Evolutionary conservation across 2,797 vertebrate genomes (phyloP).

Genomic region (Sus cebifrons): DNA sequence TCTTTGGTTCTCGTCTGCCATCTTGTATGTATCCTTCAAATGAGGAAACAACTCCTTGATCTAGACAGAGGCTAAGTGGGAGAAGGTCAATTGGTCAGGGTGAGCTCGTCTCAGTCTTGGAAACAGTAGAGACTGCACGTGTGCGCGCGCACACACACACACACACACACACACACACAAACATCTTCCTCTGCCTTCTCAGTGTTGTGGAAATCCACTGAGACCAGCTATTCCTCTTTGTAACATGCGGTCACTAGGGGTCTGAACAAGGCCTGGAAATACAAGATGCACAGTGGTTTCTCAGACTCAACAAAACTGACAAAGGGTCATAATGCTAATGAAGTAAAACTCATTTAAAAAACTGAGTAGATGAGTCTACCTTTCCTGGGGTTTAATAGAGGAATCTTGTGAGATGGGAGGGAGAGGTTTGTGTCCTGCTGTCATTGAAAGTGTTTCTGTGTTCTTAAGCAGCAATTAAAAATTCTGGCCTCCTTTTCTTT

Average conservation of each 20-base stretch:
- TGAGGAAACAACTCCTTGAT: neutral
- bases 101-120: neutral
- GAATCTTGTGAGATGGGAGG: neutral
- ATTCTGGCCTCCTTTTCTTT: neutral
- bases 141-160: too few species aligned
- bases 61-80: neutral
- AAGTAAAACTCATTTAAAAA: neutral
- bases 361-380: neutral
- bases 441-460: slow-evolving; percentile 45
- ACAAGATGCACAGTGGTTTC: neutral
- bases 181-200: neutral
- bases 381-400: neutral
- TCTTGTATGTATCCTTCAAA: neutral
- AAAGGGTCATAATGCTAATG: neutral
- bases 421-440: neutral
- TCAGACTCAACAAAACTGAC: neutral
- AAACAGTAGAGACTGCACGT: neutral
- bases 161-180: too few species aligned
- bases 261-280: neutral
- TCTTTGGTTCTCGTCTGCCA: neutral
- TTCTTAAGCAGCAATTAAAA: slow-evolving; percentile 50
- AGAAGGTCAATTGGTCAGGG: neutral
- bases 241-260: neutral
- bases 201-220: neutral
- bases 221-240: neutral